Conservation (phyloP, 1,140 invertebrate genomes). For the Galendromus occidentalis region DNA sequence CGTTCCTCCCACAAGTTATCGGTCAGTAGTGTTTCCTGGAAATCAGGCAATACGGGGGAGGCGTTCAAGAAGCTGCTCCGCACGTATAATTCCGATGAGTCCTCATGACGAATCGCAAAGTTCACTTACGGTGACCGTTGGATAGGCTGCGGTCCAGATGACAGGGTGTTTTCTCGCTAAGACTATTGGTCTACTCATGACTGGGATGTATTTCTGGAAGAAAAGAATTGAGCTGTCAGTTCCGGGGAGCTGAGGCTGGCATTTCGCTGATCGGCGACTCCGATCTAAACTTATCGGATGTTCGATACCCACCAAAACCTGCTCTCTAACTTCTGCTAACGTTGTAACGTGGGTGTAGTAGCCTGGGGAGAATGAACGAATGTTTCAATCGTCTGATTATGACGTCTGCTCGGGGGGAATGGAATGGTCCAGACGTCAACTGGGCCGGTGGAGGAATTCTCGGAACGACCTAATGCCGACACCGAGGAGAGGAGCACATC, state of each 20-base stretch:
- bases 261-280: too few species aligned
- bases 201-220: conserved; percentile 53
- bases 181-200: conserved; percentile 66
- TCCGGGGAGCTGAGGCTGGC: too few species aligned
- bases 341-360: conserved; percentile 83
- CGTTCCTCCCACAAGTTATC: conserved; percentile 67
- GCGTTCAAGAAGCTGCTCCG: too few species aligned
- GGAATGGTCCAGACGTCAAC: too few species aligned
- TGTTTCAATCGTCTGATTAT: too few species aligned
- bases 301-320: conserved; percentile 41
- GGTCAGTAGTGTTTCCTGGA: conserved; percentile 53
- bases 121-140: conserved; percentile 53
- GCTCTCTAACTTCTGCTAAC: conserved; percentile 68
- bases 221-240: too few species aligned
- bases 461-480: too few species aligned
- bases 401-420: too few species aligned
- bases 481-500: too few species aligned
- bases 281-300: neutral
- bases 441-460: too few species aligned
- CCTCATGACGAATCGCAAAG: too few species aligned
- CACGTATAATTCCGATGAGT: too few species aligned
- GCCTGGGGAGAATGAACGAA: conserved; percentile 35
- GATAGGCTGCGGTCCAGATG: conserved; percentile 80
- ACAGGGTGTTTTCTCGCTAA: conserved; percentile 47
- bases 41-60: conserved; percentile 10